Evolutionary conservation across 2,113 vertebrate species (phyloP).

Genomic region (Bettongia penicillata): DNA sequence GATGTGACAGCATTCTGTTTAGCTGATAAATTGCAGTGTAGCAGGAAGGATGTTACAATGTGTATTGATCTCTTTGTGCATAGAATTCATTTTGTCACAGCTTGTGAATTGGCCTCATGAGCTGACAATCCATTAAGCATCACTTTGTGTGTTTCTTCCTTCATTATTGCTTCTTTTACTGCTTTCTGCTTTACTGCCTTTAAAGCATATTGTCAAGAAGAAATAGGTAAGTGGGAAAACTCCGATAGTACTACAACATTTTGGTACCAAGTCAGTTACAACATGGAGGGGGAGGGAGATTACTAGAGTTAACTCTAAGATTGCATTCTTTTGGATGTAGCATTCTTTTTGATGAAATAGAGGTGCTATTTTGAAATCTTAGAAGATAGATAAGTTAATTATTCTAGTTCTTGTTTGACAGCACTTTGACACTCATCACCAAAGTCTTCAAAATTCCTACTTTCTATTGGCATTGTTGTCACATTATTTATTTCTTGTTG

Average conservation of each 20-base stretch:
- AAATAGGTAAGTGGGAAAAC: conserved; percentile 75
- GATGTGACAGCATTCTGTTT: conserved; percentile 77
- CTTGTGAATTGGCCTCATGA: conserved; percentile 78
- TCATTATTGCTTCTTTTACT: conserved; percentile 82
- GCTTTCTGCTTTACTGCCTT: conserved; percentile 81
- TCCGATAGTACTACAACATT: conserved; percentile 65
- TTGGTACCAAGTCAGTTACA: conserved; percentile 72
- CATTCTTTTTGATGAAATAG: too few relatives aligned
- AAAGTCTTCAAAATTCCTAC: conserved; percentile 42
- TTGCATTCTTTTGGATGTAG: conserved; percentile 17
- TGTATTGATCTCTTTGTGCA: conserved; percentile 84
- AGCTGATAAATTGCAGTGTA: conserved; percentile 78
- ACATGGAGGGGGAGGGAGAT: conserved; percentile 44
- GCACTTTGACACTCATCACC: conserved; percentile 34
- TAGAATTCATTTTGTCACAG: conserved; percentile 80
- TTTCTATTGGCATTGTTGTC: conserved; percentile 2
- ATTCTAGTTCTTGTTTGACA: conserved; percentile 52
- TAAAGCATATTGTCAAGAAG: conserved; percentile 79
- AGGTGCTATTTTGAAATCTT: conserved; percentile 50
- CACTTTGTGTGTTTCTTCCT: conserved; percentile 81
- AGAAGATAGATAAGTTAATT: conserved; percentile 43
- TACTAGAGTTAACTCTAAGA: conserved; percentile 57
- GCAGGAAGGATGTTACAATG: conserved; percentile 79
- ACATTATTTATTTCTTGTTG: conserved; percentile 35
- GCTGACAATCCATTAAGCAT: conserved; percentile 81